phyloP scores from a whole-genome alignment of 2,888 invertebrate genomes.

The Tetragonula carbonaria region DNA sequence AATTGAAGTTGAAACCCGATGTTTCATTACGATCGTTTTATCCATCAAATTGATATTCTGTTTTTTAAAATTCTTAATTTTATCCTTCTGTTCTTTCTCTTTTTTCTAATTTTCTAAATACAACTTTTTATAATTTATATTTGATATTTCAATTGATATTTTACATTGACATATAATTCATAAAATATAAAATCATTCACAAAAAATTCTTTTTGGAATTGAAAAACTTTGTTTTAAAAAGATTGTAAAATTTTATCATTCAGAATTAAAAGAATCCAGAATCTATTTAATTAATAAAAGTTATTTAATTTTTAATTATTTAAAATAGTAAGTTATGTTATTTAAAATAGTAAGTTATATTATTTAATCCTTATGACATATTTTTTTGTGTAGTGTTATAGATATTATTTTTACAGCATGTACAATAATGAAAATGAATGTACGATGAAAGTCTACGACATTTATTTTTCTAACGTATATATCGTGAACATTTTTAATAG shows the following conservation, averaged over 20 bases:
- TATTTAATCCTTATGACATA: no score
- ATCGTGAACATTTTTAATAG: no score
- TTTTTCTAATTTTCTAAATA: background rate
- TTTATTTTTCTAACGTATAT: no score
- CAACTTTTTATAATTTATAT: background rate
- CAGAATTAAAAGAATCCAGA: no score
- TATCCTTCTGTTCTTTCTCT: background rate
- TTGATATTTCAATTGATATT: background rate
- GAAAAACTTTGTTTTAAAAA: background rate
- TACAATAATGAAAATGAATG: no score
- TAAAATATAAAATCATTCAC: background rate
- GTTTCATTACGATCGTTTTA: background rate
- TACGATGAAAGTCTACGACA: no score
- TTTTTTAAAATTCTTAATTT: background rate
- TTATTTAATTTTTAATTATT: no score
- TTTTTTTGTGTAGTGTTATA: no score
- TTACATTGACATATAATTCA: background rate
- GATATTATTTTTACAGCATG: no score
- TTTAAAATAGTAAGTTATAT: no score
- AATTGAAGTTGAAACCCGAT: conserved; percentile 23
- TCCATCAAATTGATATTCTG: background rate
- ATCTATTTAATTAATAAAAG: no score
- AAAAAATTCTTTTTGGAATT: background rate
- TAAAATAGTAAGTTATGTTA: no score
- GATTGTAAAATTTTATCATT: background rate